These are phyloP conservation scores for Mormyrus iriodes DNA, from an alignment of 2,113 vertebrate genomes.

Conservation along the genomic window DNA sequence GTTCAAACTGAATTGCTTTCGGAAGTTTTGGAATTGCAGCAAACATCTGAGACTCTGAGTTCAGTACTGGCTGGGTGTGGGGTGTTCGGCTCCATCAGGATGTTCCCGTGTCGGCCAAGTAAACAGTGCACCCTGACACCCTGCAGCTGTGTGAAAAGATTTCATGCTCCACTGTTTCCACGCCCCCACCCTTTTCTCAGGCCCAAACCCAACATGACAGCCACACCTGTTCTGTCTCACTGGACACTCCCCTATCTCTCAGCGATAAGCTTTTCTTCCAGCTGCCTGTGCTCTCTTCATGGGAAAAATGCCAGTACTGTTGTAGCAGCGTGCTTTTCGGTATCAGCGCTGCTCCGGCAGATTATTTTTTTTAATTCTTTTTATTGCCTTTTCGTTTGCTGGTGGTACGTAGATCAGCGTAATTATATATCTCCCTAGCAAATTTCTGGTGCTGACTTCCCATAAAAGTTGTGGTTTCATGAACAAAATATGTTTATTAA, in stretches of 20 bases:
- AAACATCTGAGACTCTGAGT: not conserved
- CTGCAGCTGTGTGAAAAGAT: conserved; percentile 5
- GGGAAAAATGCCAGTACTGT: not conserved
- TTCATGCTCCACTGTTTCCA: not conserved
- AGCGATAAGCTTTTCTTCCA: conserved; percentile 39
- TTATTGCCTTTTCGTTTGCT: not conserved
- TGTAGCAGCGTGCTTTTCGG: not conserved
- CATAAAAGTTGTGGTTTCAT: not conserved
- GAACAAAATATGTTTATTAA: not conserved
- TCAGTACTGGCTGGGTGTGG: not conserved
- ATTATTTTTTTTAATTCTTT: not conserved
- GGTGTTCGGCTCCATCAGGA: not conserved
- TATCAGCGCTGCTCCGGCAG: not conserved
- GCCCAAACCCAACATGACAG: conserved; percentile 18
- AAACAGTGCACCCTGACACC: not conserved
- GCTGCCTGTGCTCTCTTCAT: conserved; percentile 28
- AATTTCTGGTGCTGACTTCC: not conserved
- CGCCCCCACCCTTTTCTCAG: not conserved
- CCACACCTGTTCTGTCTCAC: conserved; percentile 47
- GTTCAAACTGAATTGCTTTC: not conserved
- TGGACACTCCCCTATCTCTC: conserved; percentile 48
- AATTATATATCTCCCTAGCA: not conserved
- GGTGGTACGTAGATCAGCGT: not conserved
- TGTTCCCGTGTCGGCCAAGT: not conserved
- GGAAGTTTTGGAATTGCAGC: not conserved